These are phyloP conservation scores for Drosophila watanabei DNA, from an alignment of 1,140 invertebrate species.

Conservation along the genomic window DNA sequence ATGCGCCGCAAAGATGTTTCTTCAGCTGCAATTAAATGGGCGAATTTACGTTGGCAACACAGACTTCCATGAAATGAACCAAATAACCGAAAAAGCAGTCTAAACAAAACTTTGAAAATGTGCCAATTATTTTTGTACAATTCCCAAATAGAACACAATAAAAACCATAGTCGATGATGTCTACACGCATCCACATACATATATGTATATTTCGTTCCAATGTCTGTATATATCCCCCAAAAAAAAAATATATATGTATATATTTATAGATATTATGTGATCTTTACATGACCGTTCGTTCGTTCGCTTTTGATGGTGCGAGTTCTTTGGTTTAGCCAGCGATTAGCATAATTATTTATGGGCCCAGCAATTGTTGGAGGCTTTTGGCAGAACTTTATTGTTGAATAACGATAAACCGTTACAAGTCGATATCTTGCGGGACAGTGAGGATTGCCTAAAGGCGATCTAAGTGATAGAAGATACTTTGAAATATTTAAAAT, in stretches of 20 bases:
- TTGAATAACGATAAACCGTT: slow-evolving; percentile 34
- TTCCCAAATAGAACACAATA: slow-evolving; percentile 75
- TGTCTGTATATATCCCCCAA: slow-evolving; percentile 6
- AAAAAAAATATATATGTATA: slow-evolving; percentile 7
- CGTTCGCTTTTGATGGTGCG: slow-evolving; percentile 14
- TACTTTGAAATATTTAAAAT: not conserved
- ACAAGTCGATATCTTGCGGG: slow-evolving; percentile 5
- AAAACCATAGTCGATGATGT: slow-evolving; percentile 25
- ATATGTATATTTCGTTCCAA: not conserved
- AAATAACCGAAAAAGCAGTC: slow-evolving; percentile 13
- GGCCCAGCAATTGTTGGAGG: slow-evolving; percentile 43
- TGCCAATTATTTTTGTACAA: slow-evolving; percentile 70
- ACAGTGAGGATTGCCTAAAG: slow-evolving; percentile 1
- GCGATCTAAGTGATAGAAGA: not conserved
- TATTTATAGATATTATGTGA: slow-evolving; percentile 50
- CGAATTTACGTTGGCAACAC: slow-evolving; percentile 20
- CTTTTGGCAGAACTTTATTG: slow-evolving; percentile 22
- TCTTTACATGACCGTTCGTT: slow-evolving; percentile 38
- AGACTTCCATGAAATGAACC: slow-evolving; percentile 32
- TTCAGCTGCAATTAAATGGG: slow-evolving; percentile 6
- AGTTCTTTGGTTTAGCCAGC: slow-evolving; percentile 33
- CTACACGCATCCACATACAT: slow-evolving; percentile 15
- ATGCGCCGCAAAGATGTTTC: slow-evolving; percentile 22
- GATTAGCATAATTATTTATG: slow-evolving; percentile 58
- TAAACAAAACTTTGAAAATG: slow-evolving; percentile 66